A percentile compares a stretch with the other conserved stretches of the same genome.
phyloP scores from a whole-genome alignment of 2,797 vertebrate species.

The Craterocephalus amniculus region DNA sequence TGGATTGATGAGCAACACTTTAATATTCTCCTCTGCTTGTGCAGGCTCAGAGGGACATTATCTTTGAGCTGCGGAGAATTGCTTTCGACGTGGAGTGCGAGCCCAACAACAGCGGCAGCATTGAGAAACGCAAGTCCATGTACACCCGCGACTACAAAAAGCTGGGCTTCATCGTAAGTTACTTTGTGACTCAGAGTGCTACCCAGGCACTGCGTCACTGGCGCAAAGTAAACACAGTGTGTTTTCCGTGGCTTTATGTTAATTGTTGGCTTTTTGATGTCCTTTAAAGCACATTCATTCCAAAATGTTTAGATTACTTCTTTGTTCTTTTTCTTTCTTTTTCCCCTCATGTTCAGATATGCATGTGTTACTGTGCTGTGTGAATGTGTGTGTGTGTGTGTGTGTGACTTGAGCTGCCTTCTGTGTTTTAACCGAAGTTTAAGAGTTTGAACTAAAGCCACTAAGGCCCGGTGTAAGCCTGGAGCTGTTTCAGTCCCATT shows the following conservation, averaged over 20 bases:
- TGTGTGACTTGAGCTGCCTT: background rate
- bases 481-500: slow-evolving; percentile 39
- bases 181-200: background rate
- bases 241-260: background rate
- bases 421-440: slow-evolving; percentile 41
- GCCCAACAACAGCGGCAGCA: slow-evolving; percentile 92
- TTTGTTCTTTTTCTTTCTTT: background rate
- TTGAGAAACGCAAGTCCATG: slow-evolving; percentile 99
- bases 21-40: slow-evolving; percentile 44
- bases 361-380: background rate
- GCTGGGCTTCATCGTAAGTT: slow-evolving; percentile 97
- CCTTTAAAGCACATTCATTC: background rate
- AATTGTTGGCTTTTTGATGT: background rate
- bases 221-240: background rate
- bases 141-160: slow-evolving; percentile 99
- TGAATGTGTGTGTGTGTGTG: no score
- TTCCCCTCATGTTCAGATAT: background rate
- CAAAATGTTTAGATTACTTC: background rate
- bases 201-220: background rate
- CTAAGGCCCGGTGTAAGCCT: slow-evolving; percentile 36
- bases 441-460: slow-evolving; percentile 37
- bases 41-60: slow-evolving; percentile 97
- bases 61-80: slow-evolving; percentile 96
- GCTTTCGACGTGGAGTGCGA: slow-evolving; percentile 95
- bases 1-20: slow-evolving; percentile 25